Conservation (phyloP, 2,797 vertebrate genomes). For the Sebastolobus altivelis region DNA sequence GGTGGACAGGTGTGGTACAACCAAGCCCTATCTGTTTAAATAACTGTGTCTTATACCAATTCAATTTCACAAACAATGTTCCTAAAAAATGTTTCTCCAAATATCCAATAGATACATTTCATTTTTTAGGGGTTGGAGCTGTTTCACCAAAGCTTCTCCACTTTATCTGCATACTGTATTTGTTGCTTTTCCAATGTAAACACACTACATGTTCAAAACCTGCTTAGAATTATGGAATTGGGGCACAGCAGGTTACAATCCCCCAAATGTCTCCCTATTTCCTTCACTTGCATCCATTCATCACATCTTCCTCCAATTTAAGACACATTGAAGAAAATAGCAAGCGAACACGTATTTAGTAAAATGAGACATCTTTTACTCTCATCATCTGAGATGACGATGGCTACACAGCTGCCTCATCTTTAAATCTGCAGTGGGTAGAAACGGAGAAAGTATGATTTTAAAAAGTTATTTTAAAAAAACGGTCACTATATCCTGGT, state of each 20-base stretch:
- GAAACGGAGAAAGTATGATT: too few species aligned
- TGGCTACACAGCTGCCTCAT: background rate
- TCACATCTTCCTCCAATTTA: background rate
- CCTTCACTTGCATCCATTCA: background rate
- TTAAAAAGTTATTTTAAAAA: too few species aligned
- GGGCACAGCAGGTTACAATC: slow-evolving; percentile 23
- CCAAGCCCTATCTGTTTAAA: background rate
- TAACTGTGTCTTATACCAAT: background rate
- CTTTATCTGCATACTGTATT: background rate
- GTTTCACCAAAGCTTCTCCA: background rate
- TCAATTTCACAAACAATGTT: too few species aligned
- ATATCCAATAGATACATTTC: background rate
- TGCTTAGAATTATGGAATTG: slow-evolving; percentile 6
- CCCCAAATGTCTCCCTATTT: background rate
- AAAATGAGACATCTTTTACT: background rate
- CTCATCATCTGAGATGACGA: background rate
- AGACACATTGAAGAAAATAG: background rate
- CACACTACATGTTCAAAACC: slow-evolving; percentile 1
- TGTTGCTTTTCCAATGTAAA: background rate
- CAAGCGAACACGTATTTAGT: background rate
- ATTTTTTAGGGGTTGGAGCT: background rate
- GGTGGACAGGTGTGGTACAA: slow-evolving; percentile 55
- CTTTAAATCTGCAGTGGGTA: background rate
- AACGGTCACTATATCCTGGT: too few species aligned
- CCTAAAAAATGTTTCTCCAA: background rate